phyloP scores from a whole-genome alignment of 2,113 vertebrate species.

The Aythya baeri region DNA sequence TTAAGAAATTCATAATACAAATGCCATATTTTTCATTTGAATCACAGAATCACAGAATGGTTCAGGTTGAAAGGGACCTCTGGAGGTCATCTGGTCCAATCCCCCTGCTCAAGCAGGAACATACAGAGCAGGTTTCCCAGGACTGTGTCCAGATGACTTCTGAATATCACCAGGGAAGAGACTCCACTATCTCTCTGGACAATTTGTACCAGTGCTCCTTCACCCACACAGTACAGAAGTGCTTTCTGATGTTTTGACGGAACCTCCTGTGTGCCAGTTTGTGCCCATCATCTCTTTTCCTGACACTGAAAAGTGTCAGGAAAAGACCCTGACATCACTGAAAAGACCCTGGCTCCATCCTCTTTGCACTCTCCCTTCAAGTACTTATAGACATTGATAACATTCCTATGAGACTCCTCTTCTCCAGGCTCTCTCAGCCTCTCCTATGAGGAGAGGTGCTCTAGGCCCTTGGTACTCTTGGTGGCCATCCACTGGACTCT shows the following conservation, averaged over 20 bases:
- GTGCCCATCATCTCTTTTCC: not conserved
- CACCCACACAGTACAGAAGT: not conserved
- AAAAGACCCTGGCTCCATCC: not conserved
- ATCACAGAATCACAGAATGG: not conserved
- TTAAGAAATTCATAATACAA: not conserved
- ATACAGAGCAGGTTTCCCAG: not conserved
- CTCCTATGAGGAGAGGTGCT: not conserved
- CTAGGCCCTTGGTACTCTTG: not conserved
- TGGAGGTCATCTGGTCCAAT: not conserved
- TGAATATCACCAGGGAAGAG: not conserved
- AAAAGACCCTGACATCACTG: not conserved
- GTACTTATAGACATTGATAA: not conserved
- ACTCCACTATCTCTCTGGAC: not conserved
- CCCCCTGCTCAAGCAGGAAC: not conserved
- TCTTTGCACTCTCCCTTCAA: not conserved
- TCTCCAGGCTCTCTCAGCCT: not conserved
- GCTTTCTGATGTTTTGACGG: not conserved
- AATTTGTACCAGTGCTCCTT: not conserved
- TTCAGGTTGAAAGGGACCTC: not conserved
- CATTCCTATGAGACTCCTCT: not conserved
- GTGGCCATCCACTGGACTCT: not conserved
- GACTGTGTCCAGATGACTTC: not conserved
- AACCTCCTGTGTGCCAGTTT: not conserved
- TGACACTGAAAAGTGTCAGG: not conserved
- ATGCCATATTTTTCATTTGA: not conserved